Conservation (phyloP, 2,113 vertebrate genomes). For the Cryptotis parvus region DNA sequence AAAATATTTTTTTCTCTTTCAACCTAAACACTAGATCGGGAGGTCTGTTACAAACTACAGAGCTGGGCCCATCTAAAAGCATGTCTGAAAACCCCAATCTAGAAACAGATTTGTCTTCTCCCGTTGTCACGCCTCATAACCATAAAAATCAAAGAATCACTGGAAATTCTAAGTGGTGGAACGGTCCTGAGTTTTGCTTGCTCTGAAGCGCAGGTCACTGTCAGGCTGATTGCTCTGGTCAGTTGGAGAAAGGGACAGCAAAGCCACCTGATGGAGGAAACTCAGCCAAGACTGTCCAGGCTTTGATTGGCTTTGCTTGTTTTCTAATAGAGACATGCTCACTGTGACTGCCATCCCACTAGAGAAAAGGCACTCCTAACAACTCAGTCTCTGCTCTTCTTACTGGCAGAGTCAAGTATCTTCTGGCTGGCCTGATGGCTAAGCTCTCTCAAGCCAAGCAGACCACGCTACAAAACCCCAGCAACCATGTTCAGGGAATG, state of each 20-base stretch:
- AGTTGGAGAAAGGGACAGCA: constrained; percentile 39
- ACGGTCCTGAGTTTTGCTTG: constrained; percentile 49
- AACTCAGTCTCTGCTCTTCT: constrained; percentile 55
- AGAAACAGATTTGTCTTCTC: constrained; percentile 54
- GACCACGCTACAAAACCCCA: constrained; percentile 70
- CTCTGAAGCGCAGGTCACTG: background rate
- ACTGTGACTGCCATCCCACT: constrained; percentile 75
- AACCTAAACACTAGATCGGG: constrained; percentile 76
- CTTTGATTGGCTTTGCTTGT: constrained; percentile 72
- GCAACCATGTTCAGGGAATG: constrained; percentile 68
- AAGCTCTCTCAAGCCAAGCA: constrained; percentile 80
- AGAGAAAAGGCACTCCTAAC: constrained; percentile 73
- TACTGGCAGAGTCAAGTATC: constrained; percentile 77
- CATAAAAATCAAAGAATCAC: constrained; percentile 33
- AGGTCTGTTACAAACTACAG: constrained; percentile 67
- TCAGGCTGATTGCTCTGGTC: background rate
- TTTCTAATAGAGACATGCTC: constrained; percentile 78
- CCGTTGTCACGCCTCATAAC: background rate
- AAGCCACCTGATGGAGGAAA: constrained; percentile 52
- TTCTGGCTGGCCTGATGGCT: constrained; percentile 81
- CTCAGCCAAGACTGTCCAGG: constrained; percentile 51
- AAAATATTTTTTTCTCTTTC: constrained; percentile 84
- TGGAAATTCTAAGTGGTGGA: constrained; percentile 36
- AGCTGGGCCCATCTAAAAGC: constrained; percentile 68
- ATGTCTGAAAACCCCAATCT: constrained; percentile 64